These are phyloP conservation scores for Trochalopteron elliotii DNA, from an alignment of 2,113 vertebrate species.

Conservation along the genomic window DNA sequence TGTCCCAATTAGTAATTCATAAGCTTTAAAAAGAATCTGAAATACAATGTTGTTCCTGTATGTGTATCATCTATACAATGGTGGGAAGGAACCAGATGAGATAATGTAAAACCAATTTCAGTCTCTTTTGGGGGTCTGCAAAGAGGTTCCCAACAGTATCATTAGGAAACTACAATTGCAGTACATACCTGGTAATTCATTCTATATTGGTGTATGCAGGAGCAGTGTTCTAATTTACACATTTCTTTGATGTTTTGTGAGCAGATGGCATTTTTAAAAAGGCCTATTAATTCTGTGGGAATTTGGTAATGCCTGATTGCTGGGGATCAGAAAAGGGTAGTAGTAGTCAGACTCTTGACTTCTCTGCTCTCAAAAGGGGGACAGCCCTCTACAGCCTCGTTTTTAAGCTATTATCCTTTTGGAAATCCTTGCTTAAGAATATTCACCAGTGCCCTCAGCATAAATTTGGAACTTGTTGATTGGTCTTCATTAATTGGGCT, in stretches of 20 bases:
- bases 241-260: not conserved
- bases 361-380: not conserved
- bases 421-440: not conserved
- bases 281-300: not conserved
- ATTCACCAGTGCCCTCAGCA: not conserved
- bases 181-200: not conserved
- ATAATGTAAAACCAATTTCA: not conserved
- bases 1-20: not conserved
- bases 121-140: not conserved
- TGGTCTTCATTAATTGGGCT: not conserved
- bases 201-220: not conserved
- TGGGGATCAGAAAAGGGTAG: not conserved
- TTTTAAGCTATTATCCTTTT: not conserved
- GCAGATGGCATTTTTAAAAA: conserved; percentile 11
- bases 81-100: not conserved
- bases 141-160: not conserved
- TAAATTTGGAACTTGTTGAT: not conserved
- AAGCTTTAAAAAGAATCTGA: not conserved
- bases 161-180: not conserved
- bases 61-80: not conserved
- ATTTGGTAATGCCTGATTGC: not conserved
- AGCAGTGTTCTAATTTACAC: not conserved
- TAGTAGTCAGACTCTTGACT: not conserved
- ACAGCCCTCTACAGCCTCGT: not conserved
- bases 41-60: not conserved